Conservation (phyloP, 2,113 vertebrate genomes). For the human region DNA sequence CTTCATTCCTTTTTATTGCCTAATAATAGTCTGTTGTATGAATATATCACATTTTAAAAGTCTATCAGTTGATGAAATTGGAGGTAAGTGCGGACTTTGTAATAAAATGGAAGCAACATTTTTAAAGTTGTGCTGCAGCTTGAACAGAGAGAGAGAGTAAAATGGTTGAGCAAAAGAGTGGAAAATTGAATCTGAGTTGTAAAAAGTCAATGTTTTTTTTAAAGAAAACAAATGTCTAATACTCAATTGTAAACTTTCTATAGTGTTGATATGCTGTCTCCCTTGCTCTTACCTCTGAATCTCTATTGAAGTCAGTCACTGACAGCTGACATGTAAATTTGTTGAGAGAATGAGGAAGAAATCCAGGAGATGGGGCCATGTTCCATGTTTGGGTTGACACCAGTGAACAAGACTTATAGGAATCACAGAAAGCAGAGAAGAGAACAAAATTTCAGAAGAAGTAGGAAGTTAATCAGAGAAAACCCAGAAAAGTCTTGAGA, state of each 20-base stretch:
- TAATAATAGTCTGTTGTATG: background rate
- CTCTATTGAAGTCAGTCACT: background rate
- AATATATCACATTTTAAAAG: background rate
- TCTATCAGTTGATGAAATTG: background rate
- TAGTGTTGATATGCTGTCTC: background rate
- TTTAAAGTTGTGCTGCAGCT: background rate
- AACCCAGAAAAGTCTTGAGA: background rate
- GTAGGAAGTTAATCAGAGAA: background rate
- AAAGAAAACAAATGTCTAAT: background rate
- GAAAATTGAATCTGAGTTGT: conserved; percentile 19
- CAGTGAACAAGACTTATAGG: background rate
- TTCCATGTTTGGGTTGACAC: background rate
- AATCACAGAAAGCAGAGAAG: background rate
- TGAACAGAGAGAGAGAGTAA: background rate
- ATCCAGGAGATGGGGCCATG: background rate
- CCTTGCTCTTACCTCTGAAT: background rate
- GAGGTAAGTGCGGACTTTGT: background rate
- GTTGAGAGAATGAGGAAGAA: background rate
- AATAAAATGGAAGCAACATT: background rate
- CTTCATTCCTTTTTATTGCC: background rate
- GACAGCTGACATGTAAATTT: background rate
- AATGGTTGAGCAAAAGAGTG: background rate
- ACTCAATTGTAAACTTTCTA: background rate
- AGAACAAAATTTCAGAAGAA: background rate
- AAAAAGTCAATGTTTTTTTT: background rate